Conservation (phyloP, 2,113 vertebrate genomes). For the Percopsis transmontana region DNA sequence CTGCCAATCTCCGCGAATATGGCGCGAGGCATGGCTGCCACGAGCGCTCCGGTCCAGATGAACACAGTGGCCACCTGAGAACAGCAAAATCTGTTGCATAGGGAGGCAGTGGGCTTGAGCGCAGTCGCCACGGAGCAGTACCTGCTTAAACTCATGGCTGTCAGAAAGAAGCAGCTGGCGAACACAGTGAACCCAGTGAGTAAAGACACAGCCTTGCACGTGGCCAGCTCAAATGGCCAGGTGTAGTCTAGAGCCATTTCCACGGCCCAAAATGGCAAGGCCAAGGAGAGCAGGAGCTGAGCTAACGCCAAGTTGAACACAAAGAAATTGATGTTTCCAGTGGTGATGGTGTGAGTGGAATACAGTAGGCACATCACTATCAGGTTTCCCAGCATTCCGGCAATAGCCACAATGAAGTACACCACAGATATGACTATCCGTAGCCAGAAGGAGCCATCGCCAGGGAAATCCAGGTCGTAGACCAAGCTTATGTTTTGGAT, state of each 20-base stretch:
- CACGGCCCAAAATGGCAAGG: conserved; percentile 76
- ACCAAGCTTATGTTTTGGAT: conserved; percentile 37
- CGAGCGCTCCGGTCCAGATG: conserved; percentile 69
- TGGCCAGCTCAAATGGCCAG: conserved; percentile 74
- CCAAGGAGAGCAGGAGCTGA: conserved; percentile 74
- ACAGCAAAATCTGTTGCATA: conserved; percentile 32
- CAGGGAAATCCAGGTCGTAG: conserved; percentile 31
- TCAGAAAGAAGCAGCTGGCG: conserved; percentile 77
- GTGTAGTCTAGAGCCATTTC: conserved; percentile 78
- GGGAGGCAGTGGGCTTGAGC: conserved; percentile 53
- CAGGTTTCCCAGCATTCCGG: conserved; percentile 73
- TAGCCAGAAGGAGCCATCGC: conserved; percentile 56
- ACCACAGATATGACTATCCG: conserved; percentile 67
- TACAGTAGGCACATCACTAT: conserved; percentile 75
- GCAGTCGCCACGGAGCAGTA: conserved; percentile 76
- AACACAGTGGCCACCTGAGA: conserved; percentile 56
- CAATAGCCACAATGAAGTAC: conserved; percentile 72
- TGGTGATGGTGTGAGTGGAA: conserved; percentile 65
- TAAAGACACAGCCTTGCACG: conserved; percentile 75
- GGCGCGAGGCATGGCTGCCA: conserved; percentile 65
- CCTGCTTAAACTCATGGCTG: conserved; percentile 76
- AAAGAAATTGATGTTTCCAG: conserved; percentile 74
- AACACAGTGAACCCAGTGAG: conserved; percentile 74
- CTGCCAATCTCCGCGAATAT: conserved; percentile 66
- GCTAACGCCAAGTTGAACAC: conserved; percentile 77